Base-by-base conservation (phyloP, 2,113 vertebrate genomes). In the Girardinichthys multiradiatus region DNA sequence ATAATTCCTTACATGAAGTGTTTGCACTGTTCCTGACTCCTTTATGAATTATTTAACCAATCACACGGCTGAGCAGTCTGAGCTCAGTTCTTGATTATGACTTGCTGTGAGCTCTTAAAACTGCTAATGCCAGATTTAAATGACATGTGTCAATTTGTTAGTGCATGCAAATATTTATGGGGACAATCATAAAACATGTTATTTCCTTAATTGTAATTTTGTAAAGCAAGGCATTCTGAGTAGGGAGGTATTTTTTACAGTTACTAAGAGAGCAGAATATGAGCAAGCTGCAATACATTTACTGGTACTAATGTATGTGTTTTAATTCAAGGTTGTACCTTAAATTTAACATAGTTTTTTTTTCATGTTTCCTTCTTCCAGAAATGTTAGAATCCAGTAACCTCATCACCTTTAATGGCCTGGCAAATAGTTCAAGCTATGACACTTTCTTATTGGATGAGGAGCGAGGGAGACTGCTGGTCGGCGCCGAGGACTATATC, bases 331-430 rank as follows among this genome's bases (percentile, higher is more conserved):
- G 57, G 13, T 33, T 28, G 68, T 27, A 27, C 35, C 9, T 14
- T 29, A 21, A 14, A 27, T n/a, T 64, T 0, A 37, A 39, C 24
- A 2, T 70, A 28, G 14, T 2, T 21, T 3, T 54, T n/a, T 10
- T 27, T 39, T 8, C 1, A 33, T 26, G 7, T 30, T 21, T 67
- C 45, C 29, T 72, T 90, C 90, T 71, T 87, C 17, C 95, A 99
- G 98, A 99, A 94, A 98, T 99, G 97, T 85, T 98, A 90, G 97
- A 98, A 75, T 96, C 97, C 91, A 96, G 95, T 93, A 98, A 97
- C 88, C 90, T 99, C 79, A 82, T 97, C 70, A 97, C 94, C 86
- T 99, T 98, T 92, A 94, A 92, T 58, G 97, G 97, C 81, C 82
- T 97, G 91, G 92, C 94, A 84, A 98, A 98, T 89, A 99, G 97